phyloP scores from a whole-genome alignment of 2,888 invertebrate genomes.

The Drosophila subquinaria region DNA sequence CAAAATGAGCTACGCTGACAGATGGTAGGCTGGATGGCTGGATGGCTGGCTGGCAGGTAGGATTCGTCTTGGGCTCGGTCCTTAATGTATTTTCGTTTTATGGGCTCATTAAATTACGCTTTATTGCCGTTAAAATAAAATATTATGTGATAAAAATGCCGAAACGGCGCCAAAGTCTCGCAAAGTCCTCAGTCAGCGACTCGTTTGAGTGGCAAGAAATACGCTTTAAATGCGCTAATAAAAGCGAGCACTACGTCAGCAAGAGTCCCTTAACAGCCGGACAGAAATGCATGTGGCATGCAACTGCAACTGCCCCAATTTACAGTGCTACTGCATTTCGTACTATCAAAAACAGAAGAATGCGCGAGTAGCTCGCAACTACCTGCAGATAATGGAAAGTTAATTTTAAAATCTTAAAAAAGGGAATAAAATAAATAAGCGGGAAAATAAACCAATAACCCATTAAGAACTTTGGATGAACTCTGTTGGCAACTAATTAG shows the following conservation, averaged over 20 bases:
- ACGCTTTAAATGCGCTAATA: conserved; percentile 67
- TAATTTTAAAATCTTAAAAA: too few relatives aligned
- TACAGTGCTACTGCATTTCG: not conserved
- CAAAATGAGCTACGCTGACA: conserved; percentile 72
- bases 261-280: not conserved
- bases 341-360: conserved; percentile 10
- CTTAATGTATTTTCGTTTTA: conserved; percentile 81
- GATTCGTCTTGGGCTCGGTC: conserved; percentile 23
- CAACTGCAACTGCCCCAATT: conserved; percentile 20
- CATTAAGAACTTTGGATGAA: not conserved
- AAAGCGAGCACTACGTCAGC: conserved; percentile 35
- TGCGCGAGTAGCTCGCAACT: not conserved
- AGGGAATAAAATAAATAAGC: not conserved
- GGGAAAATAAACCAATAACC: too few relatives aligned
- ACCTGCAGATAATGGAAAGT: conserved; percentile 31
- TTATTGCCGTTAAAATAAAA: conserved; percentile 83
- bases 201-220: conserved; percentile 38
- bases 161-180: conserved; percentile 39
- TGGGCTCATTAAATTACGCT: conserved; percentile 83
- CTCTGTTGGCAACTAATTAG: not conserved
- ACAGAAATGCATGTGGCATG: conserved; percentile 13
- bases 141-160: conserved; percentile 82
- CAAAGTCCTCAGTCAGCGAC: conserved; percentile 13
- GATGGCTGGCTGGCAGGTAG: conserved; percentile 39
- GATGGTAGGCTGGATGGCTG: conserved; percentile 55